phyloP scores from a whole-genome alignment of 53 echinoderm and acorn worm species.

The Luidia sarsii region DNA sequence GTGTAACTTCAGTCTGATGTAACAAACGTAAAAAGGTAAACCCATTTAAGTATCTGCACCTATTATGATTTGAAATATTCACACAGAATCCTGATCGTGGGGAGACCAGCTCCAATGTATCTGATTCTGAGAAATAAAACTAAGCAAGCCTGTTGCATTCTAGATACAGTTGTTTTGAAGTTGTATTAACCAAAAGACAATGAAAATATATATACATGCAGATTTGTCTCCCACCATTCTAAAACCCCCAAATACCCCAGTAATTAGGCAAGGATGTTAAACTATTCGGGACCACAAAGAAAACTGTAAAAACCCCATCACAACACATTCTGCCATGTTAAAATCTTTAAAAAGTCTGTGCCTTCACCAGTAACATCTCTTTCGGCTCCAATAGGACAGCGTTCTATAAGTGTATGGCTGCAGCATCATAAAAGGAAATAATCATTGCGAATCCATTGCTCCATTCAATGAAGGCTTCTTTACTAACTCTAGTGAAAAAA shows the following conservation, averaged over 20 bases:
- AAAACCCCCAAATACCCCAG: neutral
- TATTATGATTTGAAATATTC: neutral
- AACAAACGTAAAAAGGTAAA: constrained; percentile 44
- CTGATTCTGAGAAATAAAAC: neutral
- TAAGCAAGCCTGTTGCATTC: constrained; percentile 28
- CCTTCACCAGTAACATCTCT: neutral
- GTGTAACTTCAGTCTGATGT: constrained; percentile 19
- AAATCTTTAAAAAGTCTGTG: too few species aligned
- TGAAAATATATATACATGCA: neutral
- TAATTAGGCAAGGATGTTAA: constrained; percentile 6
- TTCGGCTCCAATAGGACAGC: neutral
- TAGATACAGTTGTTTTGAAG: neutral
- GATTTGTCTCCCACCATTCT: neutral
- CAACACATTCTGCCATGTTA: too few species aligned
- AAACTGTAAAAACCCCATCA: neutral
- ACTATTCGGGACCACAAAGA: neutral
- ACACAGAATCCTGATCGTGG: neutral
- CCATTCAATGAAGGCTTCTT: neutral
- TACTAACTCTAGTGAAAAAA: neutral
- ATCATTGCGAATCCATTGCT: neutral
- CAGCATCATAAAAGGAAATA: neutral
- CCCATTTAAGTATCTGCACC: constrained; percentile 36
- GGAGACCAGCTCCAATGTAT: constrained; percentile 38
- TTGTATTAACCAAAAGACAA: neutral
- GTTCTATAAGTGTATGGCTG: constrained; percentile 5